These are phyloP conservation scores for Melinopterus prodromus DNA, from an alignment of 2,888 invertebrate genomes.

Conservation along the genomic window DNA sequence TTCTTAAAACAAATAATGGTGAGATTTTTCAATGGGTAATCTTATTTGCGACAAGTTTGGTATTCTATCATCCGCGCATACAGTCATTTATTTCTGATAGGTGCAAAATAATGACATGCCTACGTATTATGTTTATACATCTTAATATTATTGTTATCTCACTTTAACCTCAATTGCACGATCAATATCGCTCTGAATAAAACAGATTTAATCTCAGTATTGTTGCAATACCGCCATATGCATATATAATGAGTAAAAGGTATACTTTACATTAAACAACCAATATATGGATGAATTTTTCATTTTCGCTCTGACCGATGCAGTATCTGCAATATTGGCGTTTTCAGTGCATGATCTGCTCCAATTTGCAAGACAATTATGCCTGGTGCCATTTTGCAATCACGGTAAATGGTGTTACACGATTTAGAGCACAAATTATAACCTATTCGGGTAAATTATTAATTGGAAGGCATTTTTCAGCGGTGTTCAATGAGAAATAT, in stretches of 20 bases:
- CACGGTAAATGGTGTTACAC: slow-evolving; percentile 1
- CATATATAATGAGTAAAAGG: neutral
- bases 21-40: too few species aligned
- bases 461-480: neutral
- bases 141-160: neutral
- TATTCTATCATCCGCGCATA: too few species aligned
- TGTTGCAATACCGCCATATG: neutral
- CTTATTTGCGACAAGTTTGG: too few species aligned
- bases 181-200: neutral
- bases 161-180: neutral
- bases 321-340: neutral
- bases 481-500: neutral
- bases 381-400: neutral
- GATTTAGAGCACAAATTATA: slow-evolving; percentile 4
- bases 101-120: neutral
- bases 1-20: too few species aligned
- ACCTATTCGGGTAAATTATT: slow-evolving; percentile 4
- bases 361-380: slow-evolving; percentile 4
- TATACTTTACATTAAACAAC: neutral
- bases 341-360: neutral
- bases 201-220: neutral
- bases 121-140: neutral
- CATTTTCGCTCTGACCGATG: neutral
- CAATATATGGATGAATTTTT: neutral
- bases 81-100: too few species aligned